Base-by-base conservation (phyloP, 2,797 vertebrate genomes). In the Diglossa cyanea region DNA sequence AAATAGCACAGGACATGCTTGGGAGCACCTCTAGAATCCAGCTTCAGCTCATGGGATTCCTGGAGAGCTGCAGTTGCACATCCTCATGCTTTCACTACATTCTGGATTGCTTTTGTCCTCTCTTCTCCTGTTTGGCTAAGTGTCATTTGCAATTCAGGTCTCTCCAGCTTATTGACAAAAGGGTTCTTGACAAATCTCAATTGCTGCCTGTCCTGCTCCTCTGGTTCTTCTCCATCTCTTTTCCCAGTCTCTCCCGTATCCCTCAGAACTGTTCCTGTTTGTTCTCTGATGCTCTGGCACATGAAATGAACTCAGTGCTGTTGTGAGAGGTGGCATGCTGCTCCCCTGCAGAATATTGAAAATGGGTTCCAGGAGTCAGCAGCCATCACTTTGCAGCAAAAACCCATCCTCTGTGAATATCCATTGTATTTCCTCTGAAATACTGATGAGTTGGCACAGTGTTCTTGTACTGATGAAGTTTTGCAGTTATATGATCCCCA, bases 261-360 rank as follows among this genome's bases (percentile, higher is more conserved):
- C 58, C 51, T 70, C 45, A 19, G 13, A 65, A 3, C 24, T 12
- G 25, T 7, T 80, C 7, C 74, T 70, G 47, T 35, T 62, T 1
- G 2, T 39, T 53, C 35, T 24, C 11, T 31, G 65, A 4, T 71
- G 42, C n/a, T 24, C 14, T 42, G 50, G 74, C 53, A 13, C 9
- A 1, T 2, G 35, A 30, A 17, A 19, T 72, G 17, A 20, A 1
- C 47, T 10, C 17, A 1, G 7, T 0, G 1, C 33, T 5, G 1
- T 19, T 50, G 4, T 6, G n/a, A 28, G 63, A 45, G 33, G 28
- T 17, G 40, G 13, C 9, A 3, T 8, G 1, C 12, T 28, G 55
- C 17, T 6, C 17, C 13, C 8, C 47, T 51, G 51, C n/a, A 50
- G 82, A 44, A 13, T 53, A 15, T 6, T 7, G 54, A 26, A 18